Evolutionary conservation across 2,797 vertebrate genomes (phyloP).

Genomic region (Pseudomugil gertrudae): DNA sequence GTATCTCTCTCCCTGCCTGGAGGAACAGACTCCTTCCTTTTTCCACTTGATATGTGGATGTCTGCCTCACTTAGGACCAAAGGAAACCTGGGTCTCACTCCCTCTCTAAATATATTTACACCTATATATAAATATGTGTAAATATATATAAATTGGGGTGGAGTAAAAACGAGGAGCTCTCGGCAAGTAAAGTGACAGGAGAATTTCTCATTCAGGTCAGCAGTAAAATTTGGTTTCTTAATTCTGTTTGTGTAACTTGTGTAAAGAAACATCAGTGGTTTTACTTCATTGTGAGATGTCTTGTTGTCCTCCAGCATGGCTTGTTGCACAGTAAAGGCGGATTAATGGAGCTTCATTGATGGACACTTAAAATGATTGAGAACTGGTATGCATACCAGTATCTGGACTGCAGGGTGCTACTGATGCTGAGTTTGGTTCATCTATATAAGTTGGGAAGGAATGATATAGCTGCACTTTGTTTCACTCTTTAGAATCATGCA

Average conservation of each 20-base stretch:
- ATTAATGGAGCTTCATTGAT: slow-evolving; percentile 3
- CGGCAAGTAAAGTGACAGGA: slow-evolving; percentile 26
- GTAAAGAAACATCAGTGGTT: background rate
- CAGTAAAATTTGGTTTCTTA: slow-evolving; percentile 5
- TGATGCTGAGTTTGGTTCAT: slow-evolving; percentile 7
- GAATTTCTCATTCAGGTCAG: slow-evolving; percentile 61
- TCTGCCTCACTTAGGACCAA: slow-evolving; percentile 32
- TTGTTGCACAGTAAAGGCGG: slow-evolving; percentile 13
- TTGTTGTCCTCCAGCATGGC: slow-evolving; percentile 27
- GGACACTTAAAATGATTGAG: slow-evolving; percentile 35
- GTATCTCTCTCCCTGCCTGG: slow-evolving; percentile 32
- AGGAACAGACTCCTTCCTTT: slow-evolving; percentile 56
- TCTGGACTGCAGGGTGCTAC: slow-evolving; percentile 26
- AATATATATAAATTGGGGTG: slow-evolving; percentile 6
- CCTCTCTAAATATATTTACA: too few species aligned
- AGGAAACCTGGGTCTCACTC: slow-evolving; percentile 18
- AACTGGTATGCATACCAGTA: slow-evolving; percentile 20
- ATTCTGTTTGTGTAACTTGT: slow-evolving; percentile 13
- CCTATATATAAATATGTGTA: background rate
- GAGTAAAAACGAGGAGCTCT: slow-evolving; percentile 18
- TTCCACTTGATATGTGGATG: slow-evolving; percentile 54
- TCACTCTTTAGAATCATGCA: slow-evolving; percentile 1
- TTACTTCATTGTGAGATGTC: slow-evolving; percentile 6
- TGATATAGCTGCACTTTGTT: slow-evolving; percentile 6
- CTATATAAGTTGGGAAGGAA: background rate